phyloP scores from a whole-genome alignment of 2,888 invertebrate species.

The Archips xylosteana region DNA sequence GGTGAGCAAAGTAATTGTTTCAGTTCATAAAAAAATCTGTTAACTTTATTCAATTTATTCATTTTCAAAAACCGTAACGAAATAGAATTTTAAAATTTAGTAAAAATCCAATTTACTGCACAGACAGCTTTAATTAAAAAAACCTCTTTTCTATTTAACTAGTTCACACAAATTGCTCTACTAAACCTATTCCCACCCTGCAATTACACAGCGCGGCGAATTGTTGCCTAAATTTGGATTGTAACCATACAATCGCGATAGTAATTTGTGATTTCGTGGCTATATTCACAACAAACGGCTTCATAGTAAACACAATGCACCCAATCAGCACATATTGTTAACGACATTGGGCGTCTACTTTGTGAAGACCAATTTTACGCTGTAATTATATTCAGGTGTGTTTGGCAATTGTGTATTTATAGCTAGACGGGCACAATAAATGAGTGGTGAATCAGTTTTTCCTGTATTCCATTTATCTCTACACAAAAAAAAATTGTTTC shows the following conservation, averaged over 20 bases:
- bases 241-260: slow-evolving; percentile 31
- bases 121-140: neutral
- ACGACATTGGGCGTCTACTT: neutral
- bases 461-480: too few species aligned
- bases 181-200: neutral
- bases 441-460: neutral
- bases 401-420: neutral
- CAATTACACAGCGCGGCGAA: slow-evolving; percentile 31
- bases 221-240: slow-evolving; percentile 36
- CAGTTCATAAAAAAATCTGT: too few species aligned
- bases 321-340: slow-evolving; percentile 31
- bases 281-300: slow-evolving; percentile 29
- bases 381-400: neutral
- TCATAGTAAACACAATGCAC: slow-evolving; percentile 29
- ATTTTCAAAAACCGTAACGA: neutral
- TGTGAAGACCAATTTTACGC: neutral
- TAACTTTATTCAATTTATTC: neutral
- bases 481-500: too few species aligned
- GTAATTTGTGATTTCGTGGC: slow-evolving; percentile 39
- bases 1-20: too few species aligned
- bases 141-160: neutral
- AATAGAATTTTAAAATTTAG: neutral
- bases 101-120: neutral
- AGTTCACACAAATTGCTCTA: slow-evolving; percentile 2
- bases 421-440: neutral